Evolutionary conservation across 2,113 vertebrate genomes (phyloP).

Genomic region (Triplophysa siluroides): DNA sequence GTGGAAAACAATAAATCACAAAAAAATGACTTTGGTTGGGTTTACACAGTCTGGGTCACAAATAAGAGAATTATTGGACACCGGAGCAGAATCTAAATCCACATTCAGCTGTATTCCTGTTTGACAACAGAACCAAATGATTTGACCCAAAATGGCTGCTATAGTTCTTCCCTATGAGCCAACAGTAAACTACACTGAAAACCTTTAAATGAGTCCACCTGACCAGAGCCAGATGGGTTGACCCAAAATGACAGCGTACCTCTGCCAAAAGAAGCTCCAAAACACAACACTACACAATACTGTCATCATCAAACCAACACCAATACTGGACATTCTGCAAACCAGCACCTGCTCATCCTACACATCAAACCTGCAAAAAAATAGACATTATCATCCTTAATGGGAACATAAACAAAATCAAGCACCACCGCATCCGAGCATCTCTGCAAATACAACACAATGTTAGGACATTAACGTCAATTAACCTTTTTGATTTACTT

Average conservation of each 20-base stretch:
- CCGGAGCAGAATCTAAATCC: constrained; percentile 25
- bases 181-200: background rate
- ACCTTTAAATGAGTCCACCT: constrained; percentile 20
- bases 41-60: no score
- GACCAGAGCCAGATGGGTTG: constrained; percentile 27
- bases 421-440: no score
- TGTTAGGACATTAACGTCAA: background rate
- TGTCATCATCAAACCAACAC: background rate
- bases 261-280: background rate
- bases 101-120: constrained; percentile 24
- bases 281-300: background rate
- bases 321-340: background rate
- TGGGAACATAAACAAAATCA: no score
- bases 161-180: constrained; percentile 12
- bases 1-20: no score
- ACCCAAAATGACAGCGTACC: constrained; percentile 2
- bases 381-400: background rate
- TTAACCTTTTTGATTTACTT: background rate
- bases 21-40: no score
- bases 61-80: constrained; percentile 39
- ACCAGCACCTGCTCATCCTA: background rate
- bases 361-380: background rate
- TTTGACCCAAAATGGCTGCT: constrained; percentile 43
- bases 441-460: background rate
- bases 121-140: constrained; percentile 32